Evolutionary conservation across 1,140 invertebrate species (phyloP).

Genomic region (Trichogramma pretiosum): DNA sequence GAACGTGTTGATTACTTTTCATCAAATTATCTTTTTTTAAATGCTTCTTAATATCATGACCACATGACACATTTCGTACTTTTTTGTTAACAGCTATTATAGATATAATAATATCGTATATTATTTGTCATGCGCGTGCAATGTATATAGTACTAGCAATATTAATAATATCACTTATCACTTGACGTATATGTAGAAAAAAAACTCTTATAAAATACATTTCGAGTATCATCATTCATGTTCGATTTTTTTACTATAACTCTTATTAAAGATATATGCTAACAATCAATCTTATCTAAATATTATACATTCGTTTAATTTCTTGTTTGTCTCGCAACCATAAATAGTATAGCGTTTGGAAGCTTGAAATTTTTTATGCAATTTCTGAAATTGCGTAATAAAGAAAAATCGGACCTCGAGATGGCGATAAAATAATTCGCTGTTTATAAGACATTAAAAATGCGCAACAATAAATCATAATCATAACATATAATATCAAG

Average conservation of each 20-base stretch:
- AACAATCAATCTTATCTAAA: too few species aligned
- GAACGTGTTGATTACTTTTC: too few species aligned
- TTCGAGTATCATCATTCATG: constrained; percentile 46
- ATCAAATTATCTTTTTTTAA: too few species aligned
- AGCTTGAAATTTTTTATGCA: constrained; percentile 45
- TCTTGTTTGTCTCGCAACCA: constrained; percentile 21
- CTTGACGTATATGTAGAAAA: constrained; percentile 43
- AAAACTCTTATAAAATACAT: constrained; percentile 49
- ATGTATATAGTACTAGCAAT: constrained; percentile 32
- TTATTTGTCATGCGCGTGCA: constrained; percentile 23
- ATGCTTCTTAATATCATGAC: too few species aligned
- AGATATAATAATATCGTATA: constrained; percentile 17
- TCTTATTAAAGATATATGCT: constrained; percentile 27
- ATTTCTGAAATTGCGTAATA: constrained; percentile 24
- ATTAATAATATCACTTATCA: constrained; percentile 48
- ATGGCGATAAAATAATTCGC: constrained; percentile 15
- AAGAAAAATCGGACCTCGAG: constrained; percentile 24
- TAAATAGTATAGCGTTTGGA: constrained; percentile 42
- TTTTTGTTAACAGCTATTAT: constrained; percentile 5
- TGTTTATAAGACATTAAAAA: too few species aligned
- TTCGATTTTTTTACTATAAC: constrained; percentile 28
- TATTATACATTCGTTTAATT: constrained; percentile 18
- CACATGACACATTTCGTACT: background rate
- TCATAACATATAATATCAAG: too few species aligned
- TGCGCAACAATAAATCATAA: too few species aligned